phyloP scores from a whole-genome alignment of 1,140 invertebrate genomes.

The Neocloeon triangulifer region DNA sequence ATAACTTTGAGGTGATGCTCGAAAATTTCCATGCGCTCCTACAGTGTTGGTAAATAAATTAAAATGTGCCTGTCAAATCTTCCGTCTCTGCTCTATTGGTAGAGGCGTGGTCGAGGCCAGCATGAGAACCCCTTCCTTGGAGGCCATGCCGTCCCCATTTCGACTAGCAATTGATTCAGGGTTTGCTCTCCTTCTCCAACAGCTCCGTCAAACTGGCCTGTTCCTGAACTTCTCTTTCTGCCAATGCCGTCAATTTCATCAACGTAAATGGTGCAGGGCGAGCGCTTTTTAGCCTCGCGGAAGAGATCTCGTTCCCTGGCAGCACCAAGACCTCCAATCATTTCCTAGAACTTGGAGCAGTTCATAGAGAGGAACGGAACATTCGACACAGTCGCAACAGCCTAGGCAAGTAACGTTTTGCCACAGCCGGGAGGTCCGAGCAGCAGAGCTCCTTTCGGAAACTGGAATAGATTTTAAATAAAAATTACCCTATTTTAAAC shows the following conservation, averaged over 20 bases:
- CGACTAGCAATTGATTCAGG: slow-evolving; percentile 88
- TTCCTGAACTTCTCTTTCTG: slow-evolving; percentile 42
- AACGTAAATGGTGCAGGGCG: slow-evolving; percentile 95
- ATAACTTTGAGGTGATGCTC: slow-evolving; percentile 74
- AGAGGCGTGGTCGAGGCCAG: too few species aligned
- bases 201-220: slow-evolving; percentile 22
- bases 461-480: too few species aligned
- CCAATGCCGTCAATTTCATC: slow-evolving; percentile 98
- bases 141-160: slow-evolving; percentile 98
- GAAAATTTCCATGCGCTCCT: slow-evolving; percentile 83
- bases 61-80: slow-evolving; percentile 92
- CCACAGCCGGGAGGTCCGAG: slow-evolving; percentile 78
- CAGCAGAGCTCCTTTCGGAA: slow-evolving; percentile 30
- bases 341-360: slow-evolving; percentile 87
- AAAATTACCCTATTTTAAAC: too few species aligned
- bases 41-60: slow-evolving; percentile 79
- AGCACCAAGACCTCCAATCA: slow-evolving; percentile 86
- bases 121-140: slow-evolving; percentile 79
- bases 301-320: slow-evolving; percentile 81
- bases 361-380: slow-evolving; percentile 84
- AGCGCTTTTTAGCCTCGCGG: slow-evolving; percentile 67
- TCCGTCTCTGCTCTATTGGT: slow-evolving; percentile 90
- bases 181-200: slow-evolving; percentile 84
- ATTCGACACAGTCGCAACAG: slow-evolving; percentile 67
- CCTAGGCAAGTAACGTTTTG: slow-evolving; percentile 81